Percentiles rank a stretch among this genome's conserved stretches.
Evolutionary conservation across 2,888 invertebrate genomes (phyloP).

Genomic region (Hipparchia sbordonii): DNA sequence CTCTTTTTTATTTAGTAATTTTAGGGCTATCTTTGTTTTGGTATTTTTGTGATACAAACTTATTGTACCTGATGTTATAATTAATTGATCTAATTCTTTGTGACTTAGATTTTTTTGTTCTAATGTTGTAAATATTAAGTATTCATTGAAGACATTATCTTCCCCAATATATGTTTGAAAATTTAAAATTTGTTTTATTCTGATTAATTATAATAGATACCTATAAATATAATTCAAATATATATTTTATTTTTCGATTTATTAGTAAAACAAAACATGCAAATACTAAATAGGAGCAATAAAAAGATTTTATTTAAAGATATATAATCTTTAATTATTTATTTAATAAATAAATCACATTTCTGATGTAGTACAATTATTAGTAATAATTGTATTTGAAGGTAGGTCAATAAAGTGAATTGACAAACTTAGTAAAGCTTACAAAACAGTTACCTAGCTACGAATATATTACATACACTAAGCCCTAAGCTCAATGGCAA

Average conservation of each 20-base stretch:
- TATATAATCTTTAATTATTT: not conserved
- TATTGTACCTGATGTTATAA: not conserved
- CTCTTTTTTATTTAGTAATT: too few species aligned
- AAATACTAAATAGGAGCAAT: not conserved
- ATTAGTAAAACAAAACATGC: not conserved
- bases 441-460: too few species aligned
- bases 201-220: not conserved
- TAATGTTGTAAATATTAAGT: constrained; percentile 38
- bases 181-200: constrained; percentile 52
- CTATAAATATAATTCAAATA: too few species aligned
- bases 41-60: not conserved
- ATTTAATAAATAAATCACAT: constrained; percentile 13
- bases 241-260: not conserved
- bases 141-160: constrained; percentile 70
- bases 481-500: too few species aligned
- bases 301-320: not conserved
- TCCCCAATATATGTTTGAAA: constrained; percentile 79
- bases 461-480: too few species aligned
- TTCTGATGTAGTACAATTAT: not conserved
- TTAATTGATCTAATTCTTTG: not conserved
- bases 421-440: not conserved
- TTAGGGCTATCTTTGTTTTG: too few species aligned
- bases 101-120: not conserved
- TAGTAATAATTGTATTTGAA: not conserved
- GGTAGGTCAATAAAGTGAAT: not conserved